Conservation (phyloP, 2,797 vertebrate genomes). For the Gambusia yucatana region DNA sequence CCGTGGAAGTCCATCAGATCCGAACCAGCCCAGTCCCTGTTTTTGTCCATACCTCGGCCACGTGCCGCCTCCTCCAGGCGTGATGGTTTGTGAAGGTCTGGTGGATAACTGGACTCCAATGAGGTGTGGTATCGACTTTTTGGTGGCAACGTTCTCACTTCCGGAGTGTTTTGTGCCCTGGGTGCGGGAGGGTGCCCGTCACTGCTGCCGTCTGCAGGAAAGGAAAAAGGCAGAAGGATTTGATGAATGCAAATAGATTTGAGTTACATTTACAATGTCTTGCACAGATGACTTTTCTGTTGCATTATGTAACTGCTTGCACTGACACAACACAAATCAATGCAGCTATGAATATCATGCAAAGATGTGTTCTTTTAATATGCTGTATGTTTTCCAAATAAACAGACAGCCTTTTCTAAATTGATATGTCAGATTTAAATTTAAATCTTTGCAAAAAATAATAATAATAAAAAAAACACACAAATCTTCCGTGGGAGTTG, state of each 20-base stretch:
- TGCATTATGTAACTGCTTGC: constrained; percentile 43
- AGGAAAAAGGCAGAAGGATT: constrained; percentile 33
- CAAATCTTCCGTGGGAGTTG: constrained; percentile 29
- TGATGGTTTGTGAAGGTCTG: constrained; percentile 96
- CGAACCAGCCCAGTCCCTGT: constrained; percentile 72
- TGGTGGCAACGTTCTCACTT: constrained; percentile 89
- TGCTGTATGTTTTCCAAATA: constrained; percentile 17
- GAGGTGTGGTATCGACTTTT: constrained; percentile 90
- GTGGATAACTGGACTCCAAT: constrained; percentile 95
- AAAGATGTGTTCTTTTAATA: constrained; percentile 40
- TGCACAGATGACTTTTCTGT: constrained; percentile 42
- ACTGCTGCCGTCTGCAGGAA: constrained; percentile 93
- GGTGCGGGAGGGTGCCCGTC: constrained; percentile 94
- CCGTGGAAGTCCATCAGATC: constrained; percentile 85
- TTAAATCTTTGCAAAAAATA: constrained; percentile 27
- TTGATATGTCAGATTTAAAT: constrained; percentile 21
- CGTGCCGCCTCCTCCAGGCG: constrained; percentile 90
- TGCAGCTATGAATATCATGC: constrained; percentile 71
- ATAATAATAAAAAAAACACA: constrained; percentile 25
- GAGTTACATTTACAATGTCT: constrained; percentile 11
- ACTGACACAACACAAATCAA: constrained; percentile 54
- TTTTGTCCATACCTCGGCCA: constrained; percentile 74
- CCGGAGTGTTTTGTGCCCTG: constrained; percentile 96
- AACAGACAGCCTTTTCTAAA: constrained; percentile 19
- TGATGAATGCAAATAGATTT: constrained; percentile 24